These are phyloP conservation scores for Desoria tigrina DNA, from an alignment of 2,888 invertebrate genomes.

Conservation along the genomic window DNA sequence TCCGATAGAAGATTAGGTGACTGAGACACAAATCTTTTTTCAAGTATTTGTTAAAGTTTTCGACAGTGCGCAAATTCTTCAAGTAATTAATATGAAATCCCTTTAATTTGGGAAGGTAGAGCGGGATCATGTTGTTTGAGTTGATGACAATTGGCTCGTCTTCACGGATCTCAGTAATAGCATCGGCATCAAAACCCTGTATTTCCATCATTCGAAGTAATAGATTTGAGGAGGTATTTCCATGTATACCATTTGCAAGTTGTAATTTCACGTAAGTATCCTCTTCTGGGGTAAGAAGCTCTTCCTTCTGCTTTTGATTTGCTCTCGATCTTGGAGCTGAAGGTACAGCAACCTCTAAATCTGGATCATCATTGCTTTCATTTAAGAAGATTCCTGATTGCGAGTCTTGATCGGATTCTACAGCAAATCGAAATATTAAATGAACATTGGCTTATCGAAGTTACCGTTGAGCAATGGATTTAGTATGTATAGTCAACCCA, in stretches of 20 bases:
- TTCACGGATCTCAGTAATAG: not conserved
- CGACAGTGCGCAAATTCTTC: not conserved
- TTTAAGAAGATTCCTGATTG: no score
- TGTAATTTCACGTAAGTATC: not conserved
- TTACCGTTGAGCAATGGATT: no score
- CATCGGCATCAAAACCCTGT: no score
- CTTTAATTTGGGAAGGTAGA: not conserved
- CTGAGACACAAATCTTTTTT: not conserved
- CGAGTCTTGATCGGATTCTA: no score
- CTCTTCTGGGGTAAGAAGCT: not conserved
- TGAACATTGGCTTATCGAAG: no score
- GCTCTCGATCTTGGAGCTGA: no score
- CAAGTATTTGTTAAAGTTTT: not conserved
- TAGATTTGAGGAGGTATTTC: not conserved
- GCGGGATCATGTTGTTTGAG: not conserved
- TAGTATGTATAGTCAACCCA: no score
- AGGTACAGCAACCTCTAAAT: no score
- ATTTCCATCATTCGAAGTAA: not conserved
- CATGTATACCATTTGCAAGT: not conserved
- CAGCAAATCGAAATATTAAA: no score
- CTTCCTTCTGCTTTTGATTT: no score
- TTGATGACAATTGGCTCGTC: not conserved
- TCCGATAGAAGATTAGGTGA: not conserved
- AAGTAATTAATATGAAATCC: constrained; percentile 4
- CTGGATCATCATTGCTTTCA: no score